These are phyloP conservation scores for Phataginus tricuspis DNA, from an alignment of 2,797 vertebrate genomes.

Conservation along the genomic window DNA sequence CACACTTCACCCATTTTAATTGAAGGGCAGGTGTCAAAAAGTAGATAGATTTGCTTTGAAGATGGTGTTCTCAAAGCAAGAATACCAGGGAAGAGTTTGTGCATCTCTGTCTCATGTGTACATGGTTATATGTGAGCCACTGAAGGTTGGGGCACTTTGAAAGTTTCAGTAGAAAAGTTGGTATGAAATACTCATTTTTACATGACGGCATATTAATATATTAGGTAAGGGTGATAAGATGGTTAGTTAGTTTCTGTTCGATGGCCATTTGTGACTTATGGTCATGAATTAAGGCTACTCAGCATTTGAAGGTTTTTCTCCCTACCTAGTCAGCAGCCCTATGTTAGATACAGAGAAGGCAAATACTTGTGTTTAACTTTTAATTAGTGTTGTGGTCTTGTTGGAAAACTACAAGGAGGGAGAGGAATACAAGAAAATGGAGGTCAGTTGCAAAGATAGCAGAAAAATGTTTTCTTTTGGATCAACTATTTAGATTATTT, in stretches of 20 bases:
- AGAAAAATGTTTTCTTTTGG: neutral
- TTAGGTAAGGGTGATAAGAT: neutral
- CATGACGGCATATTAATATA: neutral
- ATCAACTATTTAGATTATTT: neutral
- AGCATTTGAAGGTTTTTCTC: neutral
- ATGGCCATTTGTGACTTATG: neutral
- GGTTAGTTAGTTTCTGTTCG: neutral
- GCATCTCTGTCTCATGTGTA: neutral
- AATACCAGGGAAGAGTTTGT: neutral
- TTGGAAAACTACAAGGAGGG: neutral
- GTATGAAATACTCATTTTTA: neutral
- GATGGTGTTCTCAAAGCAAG: neutral
- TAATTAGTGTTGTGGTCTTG: neutral
- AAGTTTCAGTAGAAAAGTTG: neutral
- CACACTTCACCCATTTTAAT: neutral
- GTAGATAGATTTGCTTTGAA: neutral
- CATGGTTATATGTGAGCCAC: neutral
- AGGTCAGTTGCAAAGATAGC: neutral
- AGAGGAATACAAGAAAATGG: neutral
- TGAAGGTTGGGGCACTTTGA: neutral
- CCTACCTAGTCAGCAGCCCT: neutral
- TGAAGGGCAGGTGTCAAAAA: neutral
- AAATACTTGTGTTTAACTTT: neutral
- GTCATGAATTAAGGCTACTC: neutral
- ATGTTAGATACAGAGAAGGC: neutral